phyloP scores from a whole-genome alignment of 2,888 invertebrate genomes.

The Agriopis aurantiaria region DNA sequence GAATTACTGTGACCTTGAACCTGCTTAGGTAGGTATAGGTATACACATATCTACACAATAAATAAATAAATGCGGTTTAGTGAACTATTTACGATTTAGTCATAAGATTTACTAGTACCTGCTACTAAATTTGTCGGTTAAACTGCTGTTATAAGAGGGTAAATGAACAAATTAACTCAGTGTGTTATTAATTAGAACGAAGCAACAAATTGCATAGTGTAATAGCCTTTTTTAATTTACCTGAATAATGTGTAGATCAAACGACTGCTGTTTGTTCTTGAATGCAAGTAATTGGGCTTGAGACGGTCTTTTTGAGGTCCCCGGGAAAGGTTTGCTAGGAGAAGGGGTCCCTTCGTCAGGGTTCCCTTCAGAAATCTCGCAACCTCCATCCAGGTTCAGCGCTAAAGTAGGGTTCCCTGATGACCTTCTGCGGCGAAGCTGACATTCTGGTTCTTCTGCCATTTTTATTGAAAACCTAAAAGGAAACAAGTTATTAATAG shows the following conservation, averaged over 20 bases:
- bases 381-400: constrained; percentile 73
- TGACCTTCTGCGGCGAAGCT: constrained; percentile 73
- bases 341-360: constrained; percentile 76
- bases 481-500: neutral
- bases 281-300: constrained; percentile 73
- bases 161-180: too few relatives aligned
- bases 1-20: neutral
- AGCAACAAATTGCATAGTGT: neutral
- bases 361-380: constrained; percentile 70
- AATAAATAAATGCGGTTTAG: too few relatives aligned
- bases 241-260: constrained; percentile 76
- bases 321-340: constrained; percentile 69
- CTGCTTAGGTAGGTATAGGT: too few relatives aligned
- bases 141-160: too few relatives aligned
- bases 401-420: constrained; percentile 72
- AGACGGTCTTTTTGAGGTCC: constrained; percentile 62
- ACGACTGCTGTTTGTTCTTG: constrained; percentile 82
- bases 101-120: too few relatives aligned
- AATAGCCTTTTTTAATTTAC: constrained; percentile 9
- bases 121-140: too few relatives aligned
- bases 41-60: neutral
- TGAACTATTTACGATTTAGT: too few relatives aligned
- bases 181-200: too few relatives aligned
- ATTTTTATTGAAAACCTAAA: constrained; percentile 45
- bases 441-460: constrained; percentile 71